Evolutionary conservation across 2,797 vertebrate genomes (phyloP), one percentile per base, ranked within the genome.

Genomic region (Malurus leucopterus): DNA sequence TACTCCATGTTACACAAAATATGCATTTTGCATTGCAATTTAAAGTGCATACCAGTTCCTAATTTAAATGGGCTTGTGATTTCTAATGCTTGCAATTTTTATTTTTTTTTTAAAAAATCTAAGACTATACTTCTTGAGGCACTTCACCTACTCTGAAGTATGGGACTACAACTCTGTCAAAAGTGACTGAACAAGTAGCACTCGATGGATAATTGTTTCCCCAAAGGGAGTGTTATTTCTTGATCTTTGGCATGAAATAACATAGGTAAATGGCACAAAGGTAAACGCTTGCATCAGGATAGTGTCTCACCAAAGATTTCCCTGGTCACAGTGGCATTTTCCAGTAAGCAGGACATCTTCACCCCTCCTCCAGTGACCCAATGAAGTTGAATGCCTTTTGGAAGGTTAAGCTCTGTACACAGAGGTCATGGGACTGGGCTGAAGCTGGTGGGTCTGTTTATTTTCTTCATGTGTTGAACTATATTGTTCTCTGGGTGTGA

Each of bases 351-450:
- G 81, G 75, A 67, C 86, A 78, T 92, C 93, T 89, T 92, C 84
- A 67, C 79, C 92, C 88, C 91, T 75, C 88, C 95, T 88, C 84
- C 92, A 83, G 70, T 57, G 86, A 91, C 89, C 67, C 82, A 85
- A 73, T 0, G 0, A 62, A 80, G 86, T 26, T 81, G 84, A 92
- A 90, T 89, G 90, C 79, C 91, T 95, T 91, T 83, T 46, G 91
- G 91, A 87, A 93, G 94, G 94, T 95, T 93, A 95, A 92, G 93
- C 93, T 93, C 86, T 89, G 64, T 75, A 65, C 70, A 1, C 89
- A 59, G 76, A 53, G 94, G 95, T 95, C 94, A 95, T 91, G 93
- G 86, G 95, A 92, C 89, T 43, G 79, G 63, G 63, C 70, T 91
- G 86, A 83, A 89, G 73, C 18, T 0, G 7, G 67, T 72, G 82